Conservation (phyloP, 1,140 invertebrate genomes). For the Caenorhabditis latens region DNA sequence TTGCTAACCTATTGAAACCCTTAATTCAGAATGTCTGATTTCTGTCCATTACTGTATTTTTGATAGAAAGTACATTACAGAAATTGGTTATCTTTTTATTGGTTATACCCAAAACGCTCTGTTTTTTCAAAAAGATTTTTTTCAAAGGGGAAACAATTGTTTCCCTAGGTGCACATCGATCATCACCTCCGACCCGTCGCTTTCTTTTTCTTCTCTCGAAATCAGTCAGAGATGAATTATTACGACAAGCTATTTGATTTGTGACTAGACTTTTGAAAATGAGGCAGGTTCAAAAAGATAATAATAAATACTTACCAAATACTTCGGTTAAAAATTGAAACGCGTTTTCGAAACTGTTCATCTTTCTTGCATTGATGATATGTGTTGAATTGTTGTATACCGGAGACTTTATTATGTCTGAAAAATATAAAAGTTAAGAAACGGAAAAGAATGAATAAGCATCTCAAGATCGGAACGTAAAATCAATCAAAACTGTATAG, state of each 20-base stretch:
- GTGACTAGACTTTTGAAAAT: background rate
- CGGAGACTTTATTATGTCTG: constrained; percentile 16
- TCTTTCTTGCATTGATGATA: constrained; percentile 44
- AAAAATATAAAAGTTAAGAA: background rate
- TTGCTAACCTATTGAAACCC: no score
- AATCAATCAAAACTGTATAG: constrained; percentile 20
- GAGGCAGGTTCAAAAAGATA: background rate
- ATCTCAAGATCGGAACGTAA: background rate
- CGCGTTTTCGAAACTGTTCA: constrained; percentile 13
- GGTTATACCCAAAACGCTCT: background rate
- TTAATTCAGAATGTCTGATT: no score
- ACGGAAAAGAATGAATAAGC: background rate
- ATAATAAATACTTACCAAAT: constrained; percentile 18
- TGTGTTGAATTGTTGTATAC: background rate
- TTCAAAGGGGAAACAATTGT: background rate
- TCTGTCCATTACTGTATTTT: no score
- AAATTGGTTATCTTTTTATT: no score
- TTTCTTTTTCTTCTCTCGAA: constrained; percentile 3
- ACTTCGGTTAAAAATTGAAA: constrained; percentile 25
- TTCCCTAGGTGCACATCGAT: constrained; percentile 3
- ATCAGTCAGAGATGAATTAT: constrained; percentile 52
- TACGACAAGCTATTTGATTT: background rate
- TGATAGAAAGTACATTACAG: no score
- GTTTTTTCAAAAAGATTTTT: background rate
- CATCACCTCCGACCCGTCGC: constrained; percentile 1